Base-by-base conservation (phyloP, 2,113 vertebrate species). In the Onychostruthus taczanowskii region DNA sequence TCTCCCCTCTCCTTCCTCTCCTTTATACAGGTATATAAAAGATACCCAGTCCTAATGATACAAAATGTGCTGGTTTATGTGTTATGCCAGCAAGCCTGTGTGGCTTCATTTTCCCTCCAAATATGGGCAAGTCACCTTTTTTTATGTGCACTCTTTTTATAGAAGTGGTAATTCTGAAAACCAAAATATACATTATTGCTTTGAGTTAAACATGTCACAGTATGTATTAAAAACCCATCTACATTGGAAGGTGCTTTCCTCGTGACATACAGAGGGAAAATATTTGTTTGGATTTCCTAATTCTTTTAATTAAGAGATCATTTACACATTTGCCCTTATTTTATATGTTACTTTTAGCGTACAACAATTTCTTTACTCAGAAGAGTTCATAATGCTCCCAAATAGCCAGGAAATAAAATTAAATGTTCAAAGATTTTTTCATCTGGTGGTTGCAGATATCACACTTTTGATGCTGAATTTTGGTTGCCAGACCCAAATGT, bases 351-450 rank as follows among this genome's bases (percentile, higher is more conserved):
- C 16, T 81, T 98, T 97, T 93, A 95, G 68, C 69, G 43, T 95
- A 52, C 41, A 96, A 91, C 55, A n/a, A 52, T 66, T 61, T 79
- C 16, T 84, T 91, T 84, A 61, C n/a, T 69, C 92, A 27, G 86
- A 87, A 97, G 95, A 97, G 52, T 44, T 94, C 69, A 97, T 98
- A 96, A 97, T 94, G 70, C 53, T 98, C 94, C 92, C 87, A 97
- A 98, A 97, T 88, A 87, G 82, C 77, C 89, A 95, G 52, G 84
- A 96, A 95, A 94, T 86, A 93, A 97, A 98, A 94, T 61, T 63
- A 92, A 97, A 95, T 81, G 78, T 94, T 94, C 74, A 97, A 97
- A 96, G 96, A 92, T 96, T 97, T 97, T 97, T 67, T 96, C 95
- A 93, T 98, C 96, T 97, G 97, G 79, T 95, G 30, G 53, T 3